Percentiles rank a stretch among this genome's conserved stretches.
Evolutionary conservation across 2,113 vertebrate species (phyloP).

Genomic region (Tinamus guttatus): DNA sequence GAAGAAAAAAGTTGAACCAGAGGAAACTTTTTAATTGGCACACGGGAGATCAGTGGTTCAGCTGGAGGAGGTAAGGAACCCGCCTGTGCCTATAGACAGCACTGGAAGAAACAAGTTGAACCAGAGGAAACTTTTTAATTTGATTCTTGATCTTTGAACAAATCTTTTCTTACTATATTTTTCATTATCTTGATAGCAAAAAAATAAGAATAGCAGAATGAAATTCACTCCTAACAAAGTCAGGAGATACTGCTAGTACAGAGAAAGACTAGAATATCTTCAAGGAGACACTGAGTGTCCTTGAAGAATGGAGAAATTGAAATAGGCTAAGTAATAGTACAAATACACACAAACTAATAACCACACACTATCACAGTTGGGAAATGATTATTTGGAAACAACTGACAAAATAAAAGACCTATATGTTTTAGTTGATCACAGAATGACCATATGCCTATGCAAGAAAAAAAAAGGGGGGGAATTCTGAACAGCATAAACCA

Average conservation of each 20-base stretch:
- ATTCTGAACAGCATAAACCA: background rate
- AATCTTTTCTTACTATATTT: background rate
- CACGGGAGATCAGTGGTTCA: no score
- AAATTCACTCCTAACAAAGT: background rate
- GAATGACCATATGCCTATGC: background rate
- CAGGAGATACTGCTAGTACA: background rate
- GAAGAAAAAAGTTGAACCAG: background rate
- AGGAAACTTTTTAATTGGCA: background rate
- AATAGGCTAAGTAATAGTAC: background rate
- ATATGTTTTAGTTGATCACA: background rate
- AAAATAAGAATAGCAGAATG: background rate
- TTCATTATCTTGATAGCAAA: background rate
- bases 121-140: background rate
- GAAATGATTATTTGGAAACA: background rate
- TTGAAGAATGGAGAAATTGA: background rate
- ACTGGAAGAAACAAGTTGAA: background rate
- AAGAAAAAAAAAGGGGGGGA: background rate
- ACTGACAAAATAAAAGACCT: background rate
- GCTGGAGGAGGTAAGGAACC: background rate
- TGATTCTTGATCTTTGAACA: background rate
- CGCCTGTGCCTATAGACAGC: background rate
- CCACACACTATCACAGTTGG: background rate
- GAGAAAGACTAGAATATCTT: background rate
- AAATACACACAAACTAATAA: background rate
- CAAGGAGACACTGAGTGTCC: background rate